Base-by-base conservation (phyloP, 1,140 invertebrate genomes). In the Saccostrea cuccullata region DNA sequence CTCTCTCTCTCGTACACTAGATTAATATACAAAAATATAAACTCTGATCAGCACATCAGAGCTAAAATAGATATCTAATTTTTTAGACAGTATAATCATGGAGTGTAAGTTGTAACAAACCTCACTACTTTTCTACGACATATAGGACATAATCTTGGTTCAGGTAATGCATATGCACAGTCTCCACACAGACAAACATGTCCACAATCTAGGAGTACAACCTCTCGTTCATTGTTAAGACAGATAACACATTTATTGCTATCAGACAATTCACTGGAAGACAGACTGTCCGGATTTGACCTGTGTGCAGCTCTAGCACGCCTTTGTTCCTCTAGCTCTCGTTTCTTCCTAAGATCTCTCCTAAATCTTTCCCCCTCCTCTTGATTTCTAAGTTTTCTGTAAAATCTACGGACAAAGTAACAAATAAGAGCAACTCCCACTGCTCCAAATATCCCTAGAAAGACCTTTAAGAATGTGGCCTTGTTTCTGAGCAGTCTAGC, bases 151-250 rank as follows among this genome's bases (percentile, higher is more conserved):
- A 87, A 85, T 82, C 91, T 91, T 30, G 93, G 93, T 9, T 67
- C 11, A 11, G 93, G 92, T n/a, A 95, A 87, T 15, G 84, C 64
- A 64, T 93, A 87, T 9, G 93, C 93, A 91, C 95, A 95, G 56
- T 94, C 92, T 12, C 90, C 89, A 92, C 95, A 95, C 30, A 95
- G 73, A 90, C 94, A 95, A 17, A 95, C 90, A 91, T 95, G 95
- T 30, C 95, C 94, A 91, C 95, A 95, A 26, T 94, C 91, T 47
- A 95, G 86, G 36, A 95, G 86, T 15, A 95, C 90, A 15, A 95
- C 91, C 85, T 95, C 94, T 11, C 95, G 89, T 4, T 90, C 91
- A 90, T 94, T 94, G 2, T 89, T 89, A 73, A 95, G 85, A 90
- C 95, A 95, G 9, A 95, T 91, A 9, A 95, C 93, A 89, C 95